Percentiles rank a stretch among this genome's conserved stretches.
Evolutionary conservation across 2,888 invertebrate species (phyloP).

Genomic region (Stenotaenia linearis): DNA sequence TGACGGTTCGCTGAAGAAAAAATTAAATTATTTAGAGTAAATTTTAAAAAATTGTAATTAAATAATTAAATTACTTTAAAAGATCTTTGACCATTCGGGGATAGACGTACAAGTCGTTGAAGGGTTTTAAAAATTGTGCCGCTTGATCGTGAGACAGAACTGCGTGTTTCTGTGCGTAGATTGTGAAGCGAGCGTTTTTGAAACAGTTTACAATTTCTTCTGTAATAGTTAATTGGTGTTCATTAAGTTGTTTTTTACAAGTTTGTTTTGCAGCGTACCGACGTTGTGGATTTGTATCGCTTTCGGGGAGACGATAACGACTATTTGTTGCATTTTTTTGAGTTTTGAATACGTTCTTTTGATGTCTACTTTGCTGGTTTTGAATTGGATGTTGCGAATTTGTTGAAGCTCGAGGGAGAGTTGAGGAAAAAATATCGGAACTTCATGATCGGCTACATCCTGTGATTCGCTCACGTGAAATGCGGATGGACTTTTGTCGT

Average conservation of each 20-base stretch:
- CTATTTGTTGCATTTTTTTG: background rate
- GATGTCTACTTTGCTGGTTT: background rate
- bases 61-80: background rate
- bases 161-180: background rate
- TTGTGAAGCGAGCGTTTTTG: background rate
- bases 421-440: background rate
- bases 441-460: background rate
- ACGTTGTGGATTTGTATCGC: background rate
- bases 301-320: background rate
- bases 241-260: too few species aligned
- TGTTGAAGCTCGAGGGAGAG: background rate
- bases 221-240: background rate
- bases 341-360: background rate
- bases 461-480: background rate
- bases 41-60: too few species aligned
- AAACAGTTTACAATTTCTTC: background rate
- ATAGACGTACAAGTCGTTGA: background rate
- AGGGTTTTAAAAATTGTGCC: background rate
- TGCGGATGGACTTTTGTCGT: background rate
- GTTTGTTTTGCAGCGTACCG: background rate
- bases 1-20: background rate
- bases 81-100: background rate
- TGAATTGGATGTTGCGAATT: background rate
- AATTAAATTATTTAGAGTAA: too few species aligned
- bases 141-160: background rate